Evolutionary conservation across 2,113 vertebrate species (phyloP).

Genomic region (Phocoena sinus): DNA sequence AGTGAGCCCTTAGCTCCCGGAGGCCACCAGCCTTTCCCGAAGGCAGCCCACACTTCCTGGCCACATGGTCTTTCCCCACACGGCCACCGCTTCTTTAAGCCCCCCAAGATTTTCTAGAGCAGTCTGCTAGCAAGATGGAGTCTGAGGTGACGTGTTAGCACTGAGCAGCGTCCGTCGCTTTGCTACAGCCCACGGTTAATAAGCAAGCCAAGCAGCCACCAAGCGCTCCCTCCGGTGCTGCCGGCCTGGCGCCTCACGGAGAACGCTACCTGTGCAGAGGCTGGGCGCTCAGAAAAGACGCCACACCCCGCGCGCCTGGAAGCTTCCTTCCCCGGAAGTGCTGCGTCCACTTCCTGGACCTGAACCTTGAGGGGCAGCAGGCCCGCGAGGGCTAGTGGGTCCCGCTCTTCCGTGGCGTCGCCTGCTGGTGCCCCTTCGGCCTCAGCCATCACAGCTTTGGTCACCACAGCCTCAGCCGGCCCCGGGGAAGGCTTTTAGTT

Average conservation of each 20-base stretch:
- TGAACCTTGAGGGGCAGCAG: no score
- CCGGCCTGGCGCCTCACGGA: constrained; percentile 81
- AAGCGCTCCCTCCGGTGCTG: not conserved
- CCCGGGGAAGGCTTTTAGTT: constrained; percentile 63
- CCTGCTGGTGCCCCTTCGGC: constrained; percentile 77
- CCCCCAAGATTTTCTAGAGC: no score
- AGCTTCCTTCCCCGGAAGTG: fast-evolving
- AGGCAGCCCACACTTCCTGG: not conserved
- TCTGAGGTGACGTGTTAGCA: fast-evolving
- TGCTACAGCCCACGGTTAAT: fast-evolving
- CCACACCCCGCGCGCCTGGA: constrained; percentile 32
- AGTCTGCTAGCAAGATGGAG: not conserved
- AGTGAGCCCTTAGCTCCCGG: not conserved
- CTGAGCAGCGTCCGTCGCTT: not conserved
- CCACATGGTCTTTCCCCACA: fast-evolving
- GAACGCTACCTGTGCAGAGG: constrained; percentile 79
- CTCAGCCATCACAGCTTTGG: not conserved
- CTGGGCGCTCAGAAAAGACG: constrained; percentile 81
- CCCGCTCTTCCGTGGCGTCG: constrained; percentile 78
- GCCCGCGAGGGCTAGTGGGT: constrained; percentile 73
- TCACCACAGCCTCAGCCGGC: constrained; percentile 48
- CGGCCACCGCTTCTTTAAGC: not conserved
- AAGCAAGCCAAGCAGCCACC: constrained; percentile 40
- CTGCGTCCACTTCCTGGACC: constrained; percentile 82
- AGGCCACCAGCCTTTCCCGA: not conserved